These are phyloP conservation scores for Eriosoma lanigerum DNA, from an alignment of 1,140 invertebrate species.

Conservation along the genomic window DNA sequence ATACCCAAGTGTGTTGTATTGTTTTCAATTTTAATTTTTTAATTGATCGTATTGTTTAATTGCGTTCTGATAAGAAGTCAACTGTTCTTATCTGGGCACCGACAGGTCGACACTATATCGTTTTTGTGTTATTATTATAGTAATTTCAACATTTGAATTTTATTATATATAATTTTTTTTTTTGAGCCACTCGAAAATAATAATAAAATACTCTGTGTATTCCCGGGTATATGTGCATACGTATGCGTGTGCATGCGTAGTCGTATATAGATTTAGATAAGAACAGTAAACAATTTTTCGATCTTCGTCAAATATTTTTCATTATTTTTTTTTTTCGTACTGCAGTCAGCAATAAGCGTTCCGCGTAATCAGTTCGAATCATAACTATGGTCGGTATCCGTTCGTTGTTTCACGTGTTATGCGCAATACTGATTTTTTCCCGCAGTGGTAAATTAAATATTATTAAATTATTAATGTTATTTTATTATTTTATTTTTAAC, in stretches of 20 bases:
- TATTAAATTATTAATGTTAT: background rate
- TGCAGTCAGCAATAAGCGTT: slow-evolving; percentile 46
- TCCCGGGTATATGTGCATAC: background rate
- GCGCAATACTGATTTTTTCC: background rate
- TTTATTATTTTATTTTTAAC: too few relatives aligned
- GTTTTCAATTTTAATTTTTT: slow-evolving; percentile 4
- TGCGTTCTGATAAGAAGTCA: slow-evolving; percentile 33
- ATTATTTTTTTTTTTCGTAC: slow-evolving; percentile 23
- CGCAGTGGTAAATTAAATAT: background rate
- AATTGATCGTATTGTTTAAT: slow-evolving; percentile 42
- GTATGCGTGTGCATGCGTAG: background rate
- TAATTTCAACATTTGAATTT: slow-evolving; percentile 27
- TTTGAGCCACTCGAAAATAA: slow-evolving; percentile 26
- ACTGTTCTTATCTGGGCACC: slow-evolving; percentile 32
- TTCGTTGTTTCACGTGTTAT: slow-evolving; percentile 10
- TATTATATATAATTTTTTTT: slow-evolving; percentile 1
- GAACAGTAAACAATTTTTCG: slow-evolving; percentile 50
- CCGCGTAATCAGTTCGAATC: slow-evolving; percentile 27
- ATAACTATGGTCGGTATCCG: slow-evolving; percentile 2
- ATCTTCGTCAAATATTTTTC: slow-evolving; percentile 45
- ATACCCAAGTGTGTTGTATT: background rate
- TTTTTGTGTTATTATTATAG: too few relatives aligned
- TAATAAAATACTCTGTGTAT: background rate
- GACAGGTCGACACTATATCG: too few relatives aligned
- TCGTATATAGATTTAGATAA: slow-evolving; percentile 24